These are phyloP conservation scores for Heptranchias perlo DNA, from an alignment of 2,113 vertebrate genomes.

Conservation along the genomic window DNA sequence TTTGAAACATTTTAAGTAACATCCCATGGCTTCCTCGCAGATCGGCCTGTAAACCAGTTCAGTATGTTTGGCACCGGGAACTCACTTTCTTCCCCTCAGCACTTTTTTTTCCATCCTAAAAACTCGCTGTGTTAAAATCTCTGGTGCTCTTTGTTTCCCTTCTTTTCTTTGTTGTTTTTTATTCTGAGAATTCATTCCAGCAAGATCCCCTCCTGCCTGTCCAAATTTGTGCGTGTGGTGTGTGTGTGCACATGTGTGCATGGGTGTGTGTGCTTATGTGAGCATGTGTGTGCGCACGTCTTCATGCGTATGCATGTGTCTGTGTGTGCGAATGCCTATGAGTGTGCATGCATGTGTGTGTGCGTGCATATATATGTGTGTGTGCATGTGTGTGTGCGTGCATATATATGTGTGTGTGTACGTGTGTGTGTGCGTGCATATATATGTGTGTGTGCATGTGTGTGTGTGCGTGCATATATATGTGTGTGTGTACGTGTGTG, in stretches of 20 bases:
- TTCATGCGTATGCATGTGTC: too few relatives aligned
- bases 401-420: too few relatives aligned
- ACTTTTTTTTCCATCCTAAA: not conserved
- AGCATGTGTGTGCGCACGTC: too few relatives aligned
- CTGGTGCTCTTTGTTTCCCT: not conserved
- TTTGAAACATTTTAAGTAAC: not conserved
- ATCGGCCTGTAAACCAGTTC: not conserved
- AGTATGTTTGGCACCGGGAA: constrained; percentile 6
- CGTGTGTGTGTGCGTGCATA: too few relatives aligned
- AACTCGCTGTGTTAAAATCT: not conserved
- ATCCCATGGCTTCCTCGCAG: not conserved
- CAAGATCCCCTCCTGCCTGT: not conserved
- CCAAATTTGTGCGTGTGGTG: not conserved
- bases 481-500: too few relatives aligned
- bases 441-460: too few relatives aligned
- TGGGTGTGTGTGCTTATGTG: too few relatives aligned
- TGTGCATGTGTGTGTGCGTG: too few relatives aligned
- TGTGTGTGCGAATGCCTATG: not conserved
- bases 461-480: not conserved
- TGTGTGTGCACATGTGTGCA: not conserved
- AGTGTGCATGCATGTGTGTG: too few relatives aligned
- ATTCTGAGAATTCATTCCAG: not conserved
- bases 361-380: too few relatives aligned
- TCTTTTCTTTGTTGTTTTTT: not conserved
- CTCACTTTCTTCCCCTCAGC: not conserved